Conservation (phyloP, 2,113 vertebrate species). For the Sturnus vulgaris region DNA sequence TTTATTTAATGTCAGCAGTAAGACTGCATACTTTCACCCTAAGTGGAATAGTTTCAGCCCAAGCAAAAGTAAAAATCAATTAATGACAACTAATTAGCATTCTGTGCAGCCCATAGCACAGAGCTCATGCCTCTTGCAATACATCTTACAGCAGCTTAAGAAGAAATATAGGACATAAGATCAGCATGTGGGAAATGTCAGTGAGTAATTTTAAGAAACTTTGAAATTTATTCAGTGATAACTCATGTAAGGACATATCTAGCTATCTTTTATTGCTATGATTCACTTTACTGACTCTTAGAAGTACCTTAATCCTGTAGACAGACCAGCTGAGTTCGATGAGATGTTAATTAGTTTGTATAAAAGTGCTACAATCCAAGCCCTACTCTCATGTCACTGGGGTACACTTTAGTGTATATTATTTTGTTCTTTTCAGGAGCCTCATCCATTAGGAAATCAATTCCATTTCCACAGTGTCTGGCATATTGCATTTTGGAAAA, state of each 20-base stretch:
- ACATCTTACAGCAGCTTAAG: not conserved
- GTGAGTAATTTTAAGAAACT: not conserved
- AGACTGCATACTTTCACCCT: not conserved
- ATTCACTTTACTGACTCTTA: not conserved
- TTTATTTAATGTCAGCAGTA: not conserved
- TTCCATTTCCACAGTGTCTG: not conserved
- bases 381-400: not conserved
- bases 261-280: not conserved
- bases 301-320: not conserved
- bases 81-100: conserved; percentile 8
- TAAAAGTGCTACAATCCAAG: not conserved
- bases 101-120: not conserved
- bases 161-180: not conserved
- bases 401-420: not conserved
- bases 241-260: not conserved
- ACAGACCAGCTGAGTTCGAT: not conserved
- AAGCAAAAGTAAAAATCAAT: not conserved
- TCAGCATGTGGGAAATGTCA: not conserved
- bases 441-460: conserved; percentile 14
- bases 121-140: not conserved
- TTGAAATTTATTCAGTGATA: not conserved
- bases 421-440: conserved; percentile 18
- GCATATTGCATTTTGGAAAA: not conserved
- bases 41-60: not conserved
- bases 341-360: not conserved